Base-by-base conservation (phyloP, 1,140 invertebrate species). In the Penaeus vannamei region DNA sequence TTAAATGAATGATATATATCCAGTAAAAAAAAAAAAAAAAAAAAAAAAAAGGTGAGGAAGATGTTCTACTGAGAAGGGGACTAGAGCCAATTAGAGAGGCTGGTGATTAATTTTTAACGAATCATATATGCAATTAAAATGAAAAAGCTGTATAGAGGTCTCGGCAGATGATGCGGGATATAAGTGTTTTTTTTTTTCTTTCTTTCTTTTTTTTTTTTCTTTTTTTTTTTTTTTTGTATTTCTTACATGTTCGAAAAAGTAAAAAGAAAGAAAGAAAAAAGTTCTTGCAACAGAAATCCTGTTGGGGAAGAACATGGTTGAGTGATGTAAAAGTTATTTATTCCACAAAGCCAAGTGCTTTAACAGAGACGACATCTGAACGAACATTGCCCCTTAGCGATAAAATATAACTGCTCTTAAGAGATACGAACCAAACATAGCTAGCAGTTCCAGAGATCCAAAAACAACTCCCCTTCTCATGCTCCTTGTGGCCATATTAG, bases 1-100 rank as follows among this genome's bases (percentile, higher is more conserved):
- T 60, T 77, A 69, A 77, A 77, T 32, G 76, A 46, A 79, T 86
- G 72, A 19, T 86, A 77, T 86, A 86, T 42, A 62, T 86, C 69
- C 8, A 26, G 59, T 86, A 86, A 17, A 60, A 62, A 46, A 2
- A 32, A 0, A 62, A 36, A 5, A 36, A 85, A 60, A 29, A 29
- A 14, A 29, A 77, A 82, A 85, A 20, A 46, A 62, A 85, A 23
- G 69, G 64, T 72, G 84, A 85, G 46, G 62, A 84, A 84, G 84
- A 85, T 72, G 17, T 85, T 36, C 84, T 85, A n/a, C 32, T 85
- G 62, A 66, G 84, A 7, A 85, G 61, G 42, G 61, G 61, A 72
- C 66, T 69, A 26, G 32, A 85, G 69, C 26, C 77, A 19, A 85
- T 62, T 85, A 85, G 10, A 32, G 29, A 85, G 84, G 61, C 23